Evolutionary conservation across 1,140 invertebrate species (phyloP).

Genomic region (Brachionus paranguensis): DNA sequence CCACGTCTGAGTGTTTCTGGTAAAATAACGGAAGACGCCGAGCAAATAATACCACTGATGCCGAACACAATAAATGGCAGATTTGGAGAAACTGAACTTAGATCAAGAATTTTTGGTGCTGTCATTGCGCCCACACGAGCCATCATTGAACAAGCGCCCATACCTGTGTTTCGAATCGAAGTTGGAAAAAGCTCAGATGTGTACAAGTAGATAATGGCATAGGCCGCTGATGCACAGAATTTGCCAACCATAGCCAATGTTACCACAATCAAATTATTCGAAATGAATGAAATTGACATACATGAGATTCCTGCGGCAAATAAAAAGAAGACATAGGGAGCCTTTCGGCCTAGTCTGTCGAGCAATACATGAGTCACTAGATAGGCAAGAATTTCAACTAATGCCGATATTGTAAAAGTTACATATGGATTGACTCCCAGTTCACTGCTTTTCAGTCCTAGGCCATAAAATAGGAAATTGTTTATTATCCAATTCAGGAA

Average conservation of each 20-base stretch:
- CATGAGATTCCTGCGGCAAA: slow-evolving; percentile 12
- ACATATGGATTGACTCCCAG: slow-evolving; percentile 19
- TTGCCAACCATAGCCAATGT: slow-evolving; percentile 45
- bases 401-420: not conserved
- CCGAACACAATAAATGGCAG: not conserved
- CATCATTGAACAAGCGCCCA: slow-evolving; percentile 58
- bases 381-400: slow-evolving; percentile 21
- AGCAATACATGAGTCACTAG: not conserved
- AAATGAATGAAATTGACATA: not conserved
- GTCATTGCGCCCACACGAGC: slow-evolving; percentile 58
- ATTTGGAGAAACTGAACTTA: not conserved
- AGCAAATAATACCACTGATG: not conserved
- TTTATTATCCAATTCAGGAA: slow-evolving; percentile 26
- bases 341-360: slow-evolving; percentile 17
- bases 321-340: not conserved
- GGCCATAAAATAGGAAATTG: slow-evolving; percentile 39
- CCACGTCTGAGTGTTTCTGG: slow-evolving; percentile 51
- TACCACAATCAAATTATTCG: slow-evolving; percentile 36
- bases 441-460: slow-evolving; percentile 17
- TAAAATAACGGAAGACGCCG: slow-evolving; percentile 44
- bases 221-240: slow-evolving; percentile 46
- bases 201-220: slow-evolving; percentile 52
- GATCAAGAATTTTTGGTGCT: slow-evolving; percentile 51
- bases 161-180: slow-evolving; percentile 55
- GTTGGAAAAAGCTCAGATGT: slow-evolving; percentile 58